phyloP scores from a whole-genome alignment of 64 coral and sea anemone species.

The Dendronephthya gigantea region DNA sequence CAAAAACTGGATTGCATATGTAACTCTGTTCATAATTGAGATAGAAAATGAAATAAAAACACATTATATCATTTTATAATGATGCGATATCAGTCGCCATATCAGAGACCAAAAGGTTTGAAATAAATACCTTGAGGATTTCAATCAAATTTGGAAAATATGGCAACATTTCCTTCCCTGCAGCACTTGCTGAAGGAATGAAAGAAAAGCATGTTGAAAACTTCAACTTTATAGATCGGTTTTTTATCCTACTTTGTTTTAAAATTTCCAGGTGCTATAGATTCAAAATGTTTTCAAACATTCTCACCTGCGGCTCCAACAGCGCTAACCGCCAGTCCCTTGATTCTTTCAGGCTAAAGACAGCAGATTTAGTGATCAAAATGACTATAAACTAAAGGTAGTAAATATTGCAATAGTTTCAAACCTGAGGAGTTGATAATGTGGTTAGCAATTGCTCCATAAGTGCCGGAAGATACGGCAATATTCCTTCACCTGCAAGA shows the following conservation, averaged over 20 bases:
- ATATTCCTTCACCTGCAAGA: constrained; percentile 85
- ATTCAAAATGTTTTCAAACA: not conserved
- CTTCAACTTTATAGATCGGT: no score
- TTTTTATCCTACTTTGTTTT: no score
- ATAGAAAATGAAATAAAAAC: no score
- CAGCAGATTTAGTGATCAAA: no score
- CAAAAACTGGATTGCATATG: not conserved
- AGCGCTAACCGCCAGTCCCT: constrained; percentile 85
- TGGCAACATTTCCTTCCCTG: constrained; percentile 75
- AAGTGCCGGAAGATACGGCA: constrained; percentile 79
- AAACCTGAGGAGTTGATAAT: constrained; percentile 49
- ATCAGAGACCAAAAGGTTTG: not conserved
- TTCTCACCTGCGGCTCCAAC: constrained; percentile 77
- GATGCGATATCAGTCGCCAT: no score
- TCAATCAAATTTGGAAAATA: constrained; percentile 78
- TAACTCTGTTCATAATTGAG: not conserved
- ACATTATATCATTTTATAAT: no score
- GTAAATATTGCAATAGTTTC: not conserved
- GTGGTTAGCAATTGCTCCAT: constrained; percentile 69
- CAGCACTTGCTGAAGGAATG: constrained; percentile 66
- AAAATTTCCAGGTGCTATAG: not conserved
- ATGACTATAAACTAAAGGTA: no score
- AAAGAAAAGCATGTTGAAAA: not conserved
- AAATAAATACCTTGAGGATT: constrained; percentile 62
- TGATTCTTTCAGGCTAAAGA: constrained; percentile 57